Percentiles rank a stretch among this genome's conserved stretches.
phyloP scores from a whole-genome alignment of 2,888 invertebrate genomes.

The Clistopyga incitator region DNA sequence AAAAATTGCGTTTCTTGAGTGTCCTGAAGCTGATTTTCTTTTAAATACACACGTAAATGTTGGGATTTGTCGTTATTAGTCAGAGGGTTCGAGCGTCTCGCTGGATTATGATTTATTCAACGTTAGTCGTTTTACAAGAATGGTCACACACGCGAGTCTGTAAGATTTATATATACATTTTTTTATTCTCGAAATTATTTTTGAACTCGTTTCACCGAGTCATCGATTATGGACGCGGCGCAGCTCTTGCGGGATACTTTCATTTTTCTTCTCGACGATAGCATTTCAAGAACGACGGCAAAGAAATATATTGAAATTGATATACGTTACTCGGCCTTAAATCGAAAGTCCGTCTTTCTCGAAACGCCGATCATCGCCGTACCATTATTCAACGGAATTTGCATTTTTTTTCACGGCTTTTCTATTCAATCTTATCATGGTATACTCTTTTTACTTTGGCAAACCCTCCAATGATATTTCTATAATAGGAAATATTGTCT shows the following conservation, averaged over 20 bases:
- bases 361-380: conserved; percentile 47
- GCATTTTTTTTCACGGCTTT: conserved; percentile 36
- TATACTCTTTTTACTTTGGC: not conserved
- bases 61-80: conserved; percentile 6
- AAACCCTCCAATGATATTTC: not conserved
- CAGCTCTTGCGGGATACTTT: conserved; percentile 61
- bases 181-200: conserved; percentile 25
- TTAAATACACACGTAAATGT: conserved; percentile 11
- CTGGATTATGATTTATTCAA: conserved; percentile 31
- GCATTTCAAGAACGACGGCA: conserved; percentile 52
- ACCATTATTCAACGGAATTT: conserved; percentile 31
- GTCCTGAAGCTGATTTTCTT: conserved; percentile 55
- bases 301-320: conserved; percentile 1
- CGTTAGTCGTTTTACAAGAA: conserved; percentile 11
- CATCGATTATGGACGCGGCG: conserved; percentile 66
- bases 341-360: conserved; percentile 19
- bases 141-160: not conserved
- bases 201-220: conserved; percentile 34
- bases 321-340: not conserved
- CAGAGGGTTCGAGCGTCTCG: not conserved
- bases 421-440: conserved; percentile 11
- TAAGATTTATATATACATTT: conserved; percentile 33
- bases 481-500: not conserved
- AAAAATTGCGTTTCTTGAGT: conserved; percentile 60
- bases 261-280: conserved; percentile 39